Conservation (phyloP, 64 coral and sea anemone species). For the Stylophora pistillata region DNA sequence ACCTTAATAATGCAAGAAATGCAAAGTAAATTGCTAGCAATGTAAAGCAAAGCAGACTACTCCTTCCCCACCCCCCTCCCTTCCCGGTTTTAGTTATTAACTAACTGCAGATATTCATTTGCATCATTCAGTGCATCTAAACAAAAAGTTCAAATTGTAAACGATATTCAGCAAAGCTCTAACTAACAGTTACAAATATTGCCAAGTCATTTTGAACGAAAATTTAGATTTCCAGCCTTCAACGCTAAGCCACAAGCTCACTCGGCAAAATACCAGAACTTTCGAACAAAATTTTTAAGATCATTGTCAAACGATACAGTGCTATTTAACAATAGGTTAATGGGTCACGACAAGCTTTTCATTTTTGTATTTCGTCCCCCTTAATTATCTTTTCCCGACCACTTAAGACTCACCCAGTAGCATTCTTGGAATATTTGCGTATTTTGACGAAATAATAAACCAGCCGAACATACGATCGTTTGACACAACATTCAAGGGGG, state of each 20-base stretch:
- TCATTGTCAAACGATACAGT: background rate
- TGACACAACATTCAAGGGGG: background rate
- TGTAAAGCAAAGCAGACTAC: too few relatives aligned
- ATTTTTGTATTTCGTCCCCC: background rate
- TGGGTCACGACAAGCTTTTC: background rate
- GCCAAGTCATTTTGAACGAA: background rate
- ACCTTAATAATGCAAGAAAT: too few relatives aligned
- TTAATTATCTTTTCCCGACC: background rate
- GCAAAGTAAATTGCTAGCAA: too few relatives aligned
- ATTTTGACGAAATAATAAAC: conserved; percentile 3
- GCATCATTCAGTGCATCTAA: background rate
- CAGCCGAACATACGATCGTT: background rate
- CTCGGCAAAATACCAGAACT: background rate
- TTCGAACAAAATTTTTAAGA: background rate
- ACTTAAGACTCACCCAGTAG: conserved; percentile 23
- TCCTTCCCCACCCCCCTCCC: too few relatives aligned
- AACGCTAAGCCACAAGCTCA: too few relatives aligned
- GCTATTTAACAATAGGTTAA: background rate
- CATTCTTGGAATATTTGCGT: conserved; percentile 29
- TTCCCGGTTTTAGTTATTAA: too few relatives aligned
- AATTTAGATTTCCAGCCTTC: background rate
- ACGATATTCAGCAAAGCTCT: background rate
- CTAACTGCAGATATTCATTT: background rate
- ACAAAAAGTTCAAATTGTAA: background rate
- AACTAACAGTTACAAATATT: background rate